Evolutionary conservation across 30 jellyfish, hydroid and myxozoan species (phyloP), one percentile per base, ranked within the genome.

Genomic region (Aurelia aurita): DNA sequence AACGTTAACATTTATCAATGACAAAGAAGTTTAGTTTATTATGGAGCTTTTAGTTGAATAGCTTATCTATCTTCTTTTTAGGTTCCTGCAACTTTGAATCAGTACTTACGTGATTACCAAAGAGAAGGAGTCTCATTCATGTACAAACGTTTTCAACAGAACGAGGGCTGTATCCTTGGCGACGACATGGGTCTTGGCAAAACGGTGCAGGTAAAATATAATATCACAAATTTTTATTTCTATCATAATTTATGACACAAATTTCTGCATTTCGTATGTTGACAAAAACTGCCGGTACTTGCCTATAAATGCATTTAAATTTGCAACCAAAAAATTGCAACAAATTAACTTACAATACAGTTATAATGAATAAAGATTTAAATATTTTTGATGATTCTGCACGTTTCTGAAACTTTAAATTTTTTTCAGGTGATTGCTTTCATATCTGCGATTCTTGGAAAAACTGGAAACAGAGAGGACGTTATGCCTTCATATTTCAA

Each of bases 161-260:
- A 58, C 32, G 67, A 82, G 27, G 97, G 97, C 5, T 89, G 97
- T 44, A 74, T 89, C 55, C 84, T 89, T 51, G 97, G 80, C 54
- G 97, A 89, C 81, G 97, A 89, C 64, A 89, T 89, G 97, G 97
- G 97, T 19, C 94, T 89, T 34, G 97, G 97, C 7, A 89, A 89
- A 62, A 89, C 97, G 16, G 89, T 89, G 9, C 97, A 89, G 97
- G 97, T 82, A 51, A 31, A 75, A 6, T 34, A 10, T 3, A 34
- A 34, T 34, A 0, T 34, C 46, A 2, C 46, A 34, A 34, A 34
- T 0, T 34, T 7, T 34, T 34, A 2, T 7, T 34, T 34, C 5
- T 34, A 34, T 34, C 46, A 34, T 7, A 34, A 34, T 34, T 34
- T 34, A 3, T 0, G 5, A 2, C 46, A 8, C 15, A 4, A 39